These are phyloP conservation scores for Sardina pilchardus DNA, from an alignment of 2,113 vertebrate species.

Conservation along the genomic window DNA sequence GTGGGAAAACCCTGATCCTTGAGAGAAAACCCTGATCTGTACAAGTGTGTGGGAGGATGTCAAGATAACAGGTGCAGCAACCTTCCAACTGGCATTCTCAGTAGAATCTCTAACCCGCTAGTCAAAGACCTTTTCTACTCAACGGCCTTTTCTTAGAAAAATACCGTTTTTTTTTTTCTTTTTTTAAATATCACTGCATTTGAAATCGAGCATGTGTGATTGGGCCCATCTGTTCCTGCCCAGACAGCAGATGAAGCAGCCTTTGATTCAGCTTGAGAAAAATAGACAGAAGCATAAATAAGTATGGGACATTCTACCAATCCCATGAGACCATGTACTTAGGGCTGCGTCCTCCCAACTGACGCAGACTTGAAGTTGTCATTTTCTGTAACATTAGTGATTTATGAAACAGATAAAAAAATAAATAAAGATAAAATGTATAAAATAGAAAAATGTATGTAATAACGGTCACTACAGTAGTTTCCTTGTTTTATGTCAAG, in stretches of 20 bases:
- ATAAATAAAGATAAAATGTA: not conserved
- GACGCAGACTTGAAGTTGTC: not conserved
- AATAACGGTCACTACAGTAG: no score
- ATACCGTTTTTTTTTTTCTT: not conserved
- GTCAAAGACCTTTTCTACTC: no score
- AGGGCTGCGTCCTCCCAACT: not conserved
- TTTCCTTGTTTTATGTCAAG: not conserved
- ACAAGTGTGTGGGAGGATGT: no score
- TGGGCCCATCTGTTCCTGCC: conserved; percentile 32
- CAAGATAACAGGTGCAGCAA: no score
- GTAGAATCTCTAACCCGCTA: no score
- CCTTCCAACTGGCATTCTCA: no score
- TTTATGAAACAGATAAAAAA: not conserved
- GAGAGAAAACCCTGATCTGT: no score
- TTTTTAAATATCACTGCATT: conserved; percentile 31
- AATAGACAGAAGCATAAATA: not conserved
- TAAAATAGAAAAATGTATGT: no score
- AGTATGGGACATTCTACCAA: not conserved
- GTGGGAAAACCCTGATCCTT: no score
- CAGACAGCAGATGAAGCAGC: conserved; percentile 22
- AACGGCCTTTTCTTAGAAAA: no score
- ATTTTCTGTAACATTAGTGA: not conserved
- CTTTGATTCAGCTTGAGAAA: not conserved
- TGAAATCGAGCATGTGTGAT: conserved; percentile 30
- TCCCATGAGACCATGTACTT: not conserved